These are phyloP conservation scores for Betta splendens DNA, from an alignment of 2,797 vertebrate species.

Conservation along the genomic window DNA sequence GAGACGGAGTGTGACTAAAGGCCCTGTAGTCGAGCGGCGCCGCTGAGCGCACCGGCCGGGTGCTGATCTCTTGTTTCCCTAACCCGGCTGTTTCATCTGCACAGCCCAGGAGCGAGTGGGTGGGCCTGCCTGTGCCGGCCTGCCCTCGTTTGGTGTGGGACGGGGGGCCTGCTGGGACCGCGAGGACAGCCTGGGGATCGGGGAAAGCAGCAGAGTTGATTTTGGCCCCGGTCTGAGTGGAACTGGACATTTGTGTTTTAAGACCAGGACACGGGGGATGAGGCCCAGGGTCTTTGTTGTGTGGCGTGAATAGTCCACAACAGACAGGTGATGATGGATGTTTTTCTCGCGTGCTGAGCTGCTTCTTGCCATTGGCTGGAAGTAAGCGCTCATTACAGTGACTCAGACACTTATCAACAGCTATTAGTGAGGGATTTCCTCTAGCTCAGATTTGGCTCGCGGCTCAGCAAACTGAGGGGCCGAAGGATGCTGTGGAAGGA, in stretches of 20 bases:
- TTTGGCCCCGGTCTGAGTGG: constrained; percentile 56
- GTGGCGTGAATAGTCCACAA: constrained; percentile 33
- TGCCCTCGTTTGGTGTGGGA: constrained; percentile 19
- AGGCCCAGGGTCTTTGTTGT: constrained; percentile 20
- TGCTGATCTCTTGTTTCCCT: constrained; percentile 38
- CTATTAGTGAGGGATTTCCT: constrained; percentile 68
- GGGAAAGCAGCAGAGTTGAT: constrained; percentile 46
- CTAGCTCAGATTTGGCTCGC: constrained; percentile 44
- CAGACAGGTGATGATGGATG: constrained; percentile 56
- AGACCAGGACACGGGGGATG: constrained; percentile 43
- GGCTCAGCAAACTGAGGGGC: constrained; percentile 44
- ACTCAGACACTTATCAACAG: constrained; percentile 72
- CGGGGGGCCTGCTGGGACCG: constrained; percentile 18
- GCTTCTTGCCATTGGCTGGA: constrained; percentile 48
- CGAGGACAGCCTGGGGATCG: constrained; percentile 11
- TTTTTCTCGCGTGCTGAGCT: constrained; percentile 30
- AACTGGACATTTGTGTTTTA: constrained; percentile 49
- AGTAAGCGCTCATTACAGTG: constrained; percentile 71
- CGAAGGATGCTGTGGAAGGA: constrained; percentile 47
- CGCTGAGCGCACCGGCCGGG: constrained; percentile 42
- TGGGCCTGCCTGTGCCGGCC: constrained; percentile 13
- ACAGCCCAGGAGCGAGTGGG: constrained; percentile 35
- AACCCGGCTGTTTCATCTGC: constrained; percentile 28
- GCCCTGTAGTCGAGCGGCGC: constrained; percentile 43
- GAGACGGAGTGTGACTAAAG: constrained; percentile 47